These are phyloP conservation scores for Macrotus californicus DNA, from an alignment of 2,113 vertebrate genomes.

Conservation along the genomic window DNA sequence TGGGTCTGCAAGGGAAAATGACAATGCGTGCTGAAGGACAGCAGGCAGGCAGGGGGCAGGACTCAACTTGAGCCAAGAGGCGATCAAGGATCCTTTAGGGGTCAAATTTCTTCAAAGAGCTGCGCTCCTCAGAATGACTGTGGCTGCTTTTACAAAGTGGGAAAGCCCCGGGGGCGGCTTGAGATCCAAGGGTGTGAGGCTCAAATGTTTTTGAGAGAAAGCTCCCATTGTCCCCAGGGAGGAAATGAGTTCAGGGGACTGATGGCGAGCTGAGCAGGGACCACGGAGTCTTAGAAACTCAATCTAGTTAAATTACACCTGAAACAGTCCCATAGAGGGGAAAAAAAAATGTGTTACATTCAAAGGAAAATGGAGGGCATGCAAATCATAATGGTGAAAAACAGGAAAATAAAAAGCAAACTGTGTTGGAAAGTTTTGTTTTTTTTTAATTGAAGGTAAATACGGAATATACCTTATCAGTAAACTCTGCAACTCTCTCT, in stretches of 20 bases:
- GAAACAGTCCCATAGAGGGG: neutral
- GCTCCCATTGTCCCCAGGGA: neutral
- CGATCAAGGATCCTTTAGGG: neutral
- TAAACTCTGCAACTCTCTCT: neutral
- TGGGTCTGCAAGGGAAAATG: slow-evolving; percentile 4
- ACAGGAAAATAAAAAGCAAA: neutral
- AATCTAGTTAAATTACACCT: neutral
- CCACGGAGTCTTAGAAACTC: neutral
- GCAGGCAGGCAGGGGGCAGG: slow-evolving; percentile 5
- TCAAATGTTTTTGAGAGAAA: neutral
- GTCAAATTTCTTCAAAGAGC: neutral
- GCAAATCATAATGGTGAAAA: neutral
- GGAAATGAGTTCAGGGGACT: neutral
- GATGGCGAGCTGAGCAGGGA: too few species aligned
- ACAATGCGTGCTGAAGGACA: neutral
- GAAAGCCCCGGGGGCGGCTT: neutral
- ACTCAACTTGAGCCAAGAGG: neutral
- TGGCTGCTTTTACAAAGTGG: neutral
- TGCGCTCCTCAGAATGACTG: fast-evolving
- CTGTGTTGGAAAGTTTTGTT: neutral
- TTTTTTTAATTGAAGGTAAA: neutral
- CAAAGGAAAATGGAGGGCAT: neutral
- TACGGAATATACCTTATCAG: neutral
- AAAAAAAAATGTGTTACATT: neutral
- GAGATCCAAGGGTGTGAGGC: neutral